Conservation (phyloP, 1,140 invertebrate species). For the Notospermus geniculatus region DNA sequence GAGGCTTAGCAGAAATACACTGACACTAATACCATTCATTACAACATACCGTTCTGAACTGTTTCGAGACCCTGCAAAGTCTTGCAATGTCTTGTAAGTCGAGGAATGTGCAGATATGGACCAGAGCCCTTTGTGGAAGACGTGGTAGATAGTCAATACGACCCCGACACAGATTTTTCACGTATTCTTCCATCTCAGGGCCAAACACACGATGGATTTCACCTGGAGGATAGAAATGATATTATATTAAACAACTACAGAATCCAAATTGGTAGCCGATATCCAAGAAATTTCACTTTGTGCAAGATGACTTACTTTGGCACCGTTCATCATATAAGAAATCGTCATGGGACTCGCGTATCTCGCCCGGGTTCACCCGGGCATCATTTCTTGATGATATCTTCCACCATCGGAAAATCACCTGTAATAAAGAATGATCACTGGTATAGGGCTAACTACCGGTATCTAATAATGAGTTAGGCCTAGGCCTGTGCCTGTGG, state of each 20-base stretch:
- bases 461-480: too few species aligned
- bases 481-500: too few species aligned
- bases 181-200: constrained; percentile 15
- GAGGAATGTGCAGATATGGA: constrained; percentile 10
- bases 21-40: too few species aligned
- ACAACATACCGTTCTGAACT: constrained; percentile 15
- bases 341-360: constrained; percentile 32
- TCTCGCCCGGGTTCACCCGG: constrained; percentile 27
- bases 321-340: constrained; percentile 37
- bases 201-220: constrained; percentile 21
- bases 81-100: constrained; percentile 21
- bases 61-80: constrained; percentile 9
- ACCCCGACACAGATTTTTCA: constrained; percentile 15
- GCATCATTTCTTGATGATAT: constrained; percentile 33
- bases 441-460: too few species aligned
- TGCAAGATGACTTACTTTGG: constrained; percentile 36
- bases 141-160: constrained; percentile 19
- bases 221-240: constrained; percentile 13
- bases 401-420: constrained; percentile 43
- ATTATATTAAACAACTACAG: too few species aligned
- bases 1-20: too few species aligned
- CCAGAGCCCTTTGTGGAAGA: constrained; percentile 10
- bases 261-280: too few species aligned
- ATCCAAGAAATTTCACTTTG: too few species aligned
- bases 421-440: constrained; percentile 31